Evolutionary conservation across 1,140 invertebrate species (phyloP).

Genomic region (Drosophila teissieri): DNA sequence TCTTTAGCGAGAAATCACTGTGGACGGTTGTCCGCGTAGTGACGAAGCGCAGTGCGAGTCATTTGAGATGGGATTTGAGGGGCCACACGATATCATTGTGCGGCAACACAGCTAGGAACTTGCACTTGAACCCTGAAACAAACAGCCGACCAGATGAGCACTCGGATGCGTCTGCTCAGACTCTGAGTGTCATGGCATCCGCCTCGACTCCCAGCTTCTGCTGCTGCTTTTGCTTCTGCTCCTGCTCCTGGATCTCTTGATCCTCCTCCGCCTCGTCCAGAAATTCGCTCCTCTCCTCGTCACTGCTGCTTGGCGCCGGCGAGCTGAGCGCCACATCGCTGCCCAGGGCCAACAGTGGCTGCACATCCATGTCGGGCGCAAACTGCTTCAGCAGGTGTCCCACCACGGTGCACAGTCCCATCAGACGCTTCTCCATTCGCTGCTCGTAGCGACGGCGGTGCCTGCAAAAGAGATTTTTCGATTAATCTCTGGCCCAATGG

Average conservation of each 20-base stretch:
- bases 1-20: neutral
- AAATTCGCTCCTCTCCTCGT: constrained; percentile 1
- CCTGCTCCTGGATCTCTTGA: no score
- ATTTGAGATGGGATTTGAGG: neutral
- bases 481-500: neutral
- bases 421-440: constrained; percentile 69
- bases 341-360: constrained; percentile 40
- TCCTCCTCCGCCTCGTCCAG: neutral
- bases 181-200: neutral
- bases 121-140: neutral
- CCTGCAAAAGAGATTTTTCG: constrained; percentile 17
- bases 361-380: constrained; percentile 54
- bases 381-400: constrained; percentile 61
- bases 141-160: neutral
- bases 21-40: no score
- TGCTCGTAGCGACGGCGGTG: constrained; percentile 72
- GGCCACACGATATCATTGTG: neutral
- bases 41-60: neutral
- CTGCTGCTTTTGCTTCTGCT: neutral
- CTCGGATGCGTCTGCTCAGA: neutral
- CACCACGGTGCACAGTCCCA: constrained; percentile 59
- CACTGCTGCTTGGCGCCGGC: constrained; percentile 25
- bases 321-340: constrained; percentile 23
- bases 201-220: neutral
- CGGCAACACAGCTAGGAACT: constrained; percentile 24